These are phyloP conservation scores for Sinosuthora webbiana DNA, from an alignment of 2,113 vertebrate species.

Conservation along the genomic window DNA sequence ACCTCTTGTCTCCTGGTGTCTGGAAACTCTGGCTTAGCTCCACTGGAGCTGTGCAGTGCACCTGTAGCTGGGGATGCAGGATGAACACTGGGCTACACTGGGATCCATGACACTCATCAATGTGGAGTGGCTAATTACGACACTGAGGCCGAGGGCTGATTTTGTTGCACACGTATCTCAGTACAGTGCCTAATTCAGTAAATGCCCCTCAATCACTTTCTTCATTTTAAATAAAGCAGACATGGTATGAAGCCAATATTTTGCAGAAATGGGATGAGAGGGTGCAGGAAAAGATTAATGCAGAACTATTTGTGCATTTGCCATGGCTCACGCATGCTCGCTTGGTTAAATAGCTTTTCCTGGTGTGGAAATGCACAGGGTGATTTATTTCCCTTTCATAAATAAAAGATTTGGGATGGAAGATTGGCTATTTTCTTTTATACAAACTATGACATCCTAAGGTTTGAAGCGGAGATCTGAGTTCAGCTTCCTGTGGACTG, in stretches of 20 bases:
- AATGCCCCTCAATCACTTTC: slow-evolving; percentile 44
- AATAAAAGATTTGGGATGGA: slow-evolving; percentile 59
- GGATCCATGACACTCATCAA: not conserved
- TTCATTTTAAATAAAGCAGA: slow-evolving; percentile 31
- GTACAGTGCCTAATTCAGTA: not conserved
- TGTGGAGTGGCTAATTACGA: slow-evolving; percentile 18
- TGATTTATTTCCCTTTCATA: slow-evolving; percentile 58
- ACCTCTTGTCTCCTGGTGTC: not conserved
- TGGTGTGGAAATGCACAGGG: slow-evolving; percentile 41
- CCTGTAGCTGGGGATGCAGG: not conserved
- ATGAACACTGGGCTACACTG: not conserved
- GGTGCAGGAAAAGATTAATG: slow-evolving; percentile 39
- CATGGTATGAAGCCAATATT: not conserved
- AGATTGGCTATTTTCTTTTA: slow-evolving; percentile 44
- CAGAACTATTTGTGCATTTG: slow-evolving; percentile 44
- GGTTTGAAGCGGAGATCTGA: not conserved
- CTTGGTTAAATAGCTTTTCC: slow-evolving; percentile 56
- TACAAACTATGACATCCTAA: slow-evolving; percentile 2
- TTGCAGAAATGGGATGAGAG: slow-evolving; percentile 11
- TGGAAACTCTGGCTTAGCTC: not conserved
- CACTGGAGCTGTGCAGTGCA: not conserved
- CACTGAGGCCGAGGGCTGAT: not conserved
- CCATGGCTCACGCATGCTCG: slow-evolving; percentile 17
- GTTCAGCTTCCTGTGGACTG: not conserved
- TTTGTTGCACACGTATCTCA: slow-evolving; percentile 17